These are phyloP conservation scores for Augiades crinisus DNA, from an alignment of 2,888 invertebrate species.

Conservation along the genomic window DNA sequence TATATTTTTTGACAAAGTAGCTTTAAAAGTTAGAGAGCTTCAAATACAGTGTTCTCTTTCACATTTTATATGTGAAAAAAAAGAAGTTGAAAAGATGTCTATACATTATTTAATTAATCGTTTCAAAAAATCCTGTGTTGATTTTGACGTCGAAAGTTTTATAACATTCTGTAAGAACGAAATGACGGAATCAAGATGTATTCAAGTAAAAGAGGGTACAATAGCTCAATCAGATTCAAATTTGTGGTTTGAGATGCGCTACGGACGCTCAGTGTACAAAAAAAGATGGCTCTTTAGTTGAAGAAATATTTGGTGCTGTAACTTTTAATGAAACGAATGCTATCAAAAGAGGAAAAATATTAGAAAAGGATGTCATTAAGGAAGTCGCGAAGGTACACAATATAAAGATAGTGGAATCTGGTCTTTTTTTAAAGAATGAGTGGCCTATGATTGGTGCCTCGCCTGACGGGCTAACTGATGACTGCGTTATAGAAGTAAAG, in stretches of 20 bases:
- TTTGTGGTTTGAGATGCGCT: slow-evolving; percentile 31
- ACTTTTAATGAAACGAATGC: slow-evolving; percentile 25
- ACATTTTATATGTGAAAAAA: slow-evolving; percentile 13
- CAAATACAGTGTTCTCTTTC: slow-evolving; percentile 16
- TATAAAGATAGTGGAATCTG: background rate
- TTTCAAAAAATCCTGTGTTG: slow-evolving; percentile 1
- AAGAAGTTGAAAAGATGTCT: slow-evolving; percentile 14
- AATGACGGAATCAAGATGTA: slow-evolving; percentile 24
- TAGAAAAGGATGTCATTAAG: slow-evolving; percentile 15
- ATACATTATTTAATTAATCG: slow-evolving; percentile 14
- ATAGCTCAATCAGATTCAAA: slow-evolving; percentile 26
- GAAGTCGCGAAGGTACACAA: background rate
- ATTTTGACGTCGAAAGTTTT: slow-evolving; percentile 14
- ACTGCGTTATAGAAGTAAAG: slow-evolving; percentile 26
- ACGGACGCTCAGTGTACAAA: slow-evolving; percentile 26
- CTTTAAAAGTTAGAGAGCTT: slow-evolving; percentile 18
- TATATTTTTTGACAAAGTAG: slow-evolving; percentile 4
- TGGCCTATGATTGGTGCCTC: slow-evolving; percentile 28
- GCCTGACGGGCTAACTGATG: slow-evolving; percentile 27
- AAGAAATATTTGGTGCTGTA: slow-evolving; percentile 27
- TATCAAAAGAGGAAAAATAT: slow-evolving; percentile 24
- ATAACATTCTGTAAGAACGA: slow-evolving; percentile 22
- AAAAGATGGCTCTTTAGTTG: slow-evolving; percentile 25
- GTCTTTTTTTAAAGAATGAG: slow-evolving; percentile 21
- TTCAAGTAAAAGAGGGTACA: slow-evolving; percentile 10